Conservation (phyloP, 2,888 invertebrate genomes). For the Lissonota sp. region DNA sequence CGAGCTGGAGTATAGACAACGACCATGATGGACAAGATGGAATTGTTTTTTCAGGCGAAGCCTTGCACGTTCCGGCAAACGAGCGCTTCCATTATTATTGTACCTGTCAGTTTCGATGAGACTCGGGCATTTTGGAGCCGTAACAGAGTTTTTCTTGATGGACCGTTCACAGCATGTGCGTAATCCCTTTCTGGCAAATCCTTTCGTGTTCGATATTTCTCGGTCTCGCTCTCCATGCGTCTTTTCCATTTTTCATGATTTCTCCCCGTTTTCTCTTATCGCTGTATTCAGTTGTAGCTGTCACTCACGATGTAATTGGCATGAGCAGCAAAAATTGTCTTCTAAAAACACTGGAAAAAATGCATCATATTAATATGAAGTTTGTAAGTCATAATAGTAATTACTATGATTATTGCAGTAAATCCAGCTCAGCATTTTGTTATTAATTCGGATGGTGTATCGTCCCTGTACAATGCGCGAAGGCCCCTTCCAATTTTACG, state of each 20-base stretch:
- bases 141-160: conserved; percentile 59
- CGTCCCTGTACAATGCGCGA: too few species aligned
- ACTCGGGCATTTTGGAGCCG: conserved; percentile 41
- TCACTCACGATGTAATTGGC: conserved; percentile 12
- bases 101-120: conserved; percentile 66
- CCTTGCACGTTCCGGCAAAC: conserved; percentile 12
- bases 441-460: too few species aligned
- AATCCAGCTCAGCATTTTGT: too few species aligned
- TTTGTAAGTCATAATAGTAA: too few species aligned
- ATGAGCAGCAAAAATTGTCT: not conserved
- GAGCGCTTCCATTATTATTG: conserved; percentile 61
- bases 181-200: conserved; percentile 53
- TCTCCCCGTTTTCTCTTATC: conserved; percentile 8
- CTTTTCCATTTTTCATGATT: not conserved
- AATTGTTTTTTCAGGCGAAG: conserved; percentile 65
- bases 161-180: conserved; percentile 23
- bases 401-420: too few species aligned
- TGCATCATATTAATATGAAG: not conserved
- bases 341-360: not conserved
- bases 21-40: conserved; percentile 41
- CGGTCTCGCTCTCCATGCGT: conserved; percentile 1
- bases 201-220: conserved; percentile 35
- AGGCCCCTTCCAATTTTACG: not conserved
- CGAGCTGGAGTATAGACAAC: conserved; percentile 1
- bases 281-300: not conserved